Conservation (phyloP, 2,113 vertebrate genomes). For the Cinclus cinclus region DNA sequence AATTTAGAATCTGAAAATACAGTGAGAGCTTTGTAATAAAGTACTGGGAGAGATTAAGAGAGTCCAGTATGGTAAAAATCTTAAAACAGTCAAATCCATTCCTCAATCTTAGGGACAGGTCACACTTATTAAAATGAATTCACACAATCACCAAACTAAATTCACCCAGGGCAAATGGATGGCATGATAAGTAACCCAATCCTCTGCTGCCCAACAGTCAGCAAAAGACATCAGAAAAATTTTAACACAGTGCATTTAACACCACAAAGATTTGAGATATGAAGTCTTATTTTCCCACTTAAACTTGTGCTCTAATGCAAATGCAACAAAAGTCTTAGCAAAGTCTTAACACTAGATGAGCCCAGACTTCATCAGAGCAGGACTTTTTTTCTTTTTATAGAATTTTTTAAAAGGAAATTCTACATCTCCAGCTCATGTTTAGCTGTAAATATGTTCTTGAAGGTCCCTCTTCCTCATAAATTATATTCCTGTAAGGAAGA, state of each 20-base stretch:
- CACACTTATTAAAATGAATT: not conserved
- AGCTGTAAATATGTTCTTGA: not conserved
- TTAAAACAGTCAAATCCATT: not conserved
- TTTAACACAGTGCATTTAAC: not conserved
- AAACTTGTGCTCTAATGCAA: not conserved
- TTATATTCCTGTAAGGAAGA: not conserved
- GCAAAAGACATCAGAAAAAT: not conserved
- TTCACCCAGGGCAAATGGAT: not conserved
- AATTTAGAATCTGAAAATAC: not conserved
- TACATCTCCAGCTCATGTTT: not conserved
- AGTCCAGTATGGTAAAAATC: not conserved
- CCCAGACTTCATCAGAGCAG: not conserved
- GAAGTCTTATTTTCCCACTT: not conserved
- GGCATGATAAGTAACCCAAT: not conserved
- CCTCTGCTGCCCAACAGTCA: not conserved
- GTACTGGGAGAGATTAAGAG: not conserved
- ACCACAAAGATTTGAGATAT: not conserved
- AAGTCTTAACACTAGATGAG: not conserved
- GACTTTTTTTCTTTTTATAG: not conserved
- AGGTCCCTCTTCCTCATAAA: not conserved
- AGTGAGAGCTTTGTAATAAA: not conserved
- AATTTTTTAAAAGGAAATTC: not conserved
- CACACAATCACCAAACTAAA: not conserved
- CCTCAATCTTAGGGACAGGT: not conserved
- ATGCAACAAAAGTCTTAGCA: not conserved